Conservation (phyloP, 2,113 vertebrate genomes). For the Mixornis gularis region DNA sequence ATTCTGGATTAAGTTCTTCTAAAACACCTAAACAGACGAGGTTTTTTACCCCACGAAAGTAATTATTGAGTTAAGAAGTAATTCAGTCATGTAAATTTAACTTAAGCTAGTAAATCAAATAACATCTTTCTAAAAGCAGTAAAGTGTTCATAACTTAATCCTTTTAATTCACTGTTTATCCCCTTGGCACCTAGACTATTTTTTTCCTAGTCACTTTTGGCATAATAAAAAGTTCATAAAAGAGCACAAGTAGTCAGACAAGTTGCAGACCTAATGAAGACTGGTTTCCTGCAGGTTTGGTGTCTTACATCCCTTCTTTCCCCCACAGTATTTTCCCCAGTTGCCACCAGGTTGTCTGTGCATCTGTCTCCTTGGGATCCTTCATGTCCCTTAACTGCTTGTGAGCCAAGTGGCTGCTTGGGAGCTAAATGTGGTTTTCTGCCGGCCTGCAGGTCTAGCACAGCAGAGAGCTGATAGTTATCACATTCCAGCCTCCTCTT, state of each 20-base stretch:
- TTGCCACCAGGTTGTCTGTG: not conserved
- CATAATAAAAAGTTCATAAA: constrained; percentile 16
- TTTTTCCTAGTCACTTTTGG: constrained; percentile 43
- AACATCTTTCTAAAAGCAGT: constrained; percentile 50
- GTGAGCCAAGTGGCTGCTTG: not conserved
- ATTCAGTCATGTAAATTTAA: constrained; percentile 31
- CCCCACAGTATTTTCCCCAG: not conserved
- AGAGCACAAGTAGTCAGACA: not conserved
- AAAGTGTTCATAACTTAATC: constrained; percentile 47
- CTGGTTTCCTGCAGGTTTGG: not conserved
- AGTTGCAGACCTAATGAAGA: constrained; percentile 7
- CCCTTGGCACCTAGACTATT: constrained; percentile 42
- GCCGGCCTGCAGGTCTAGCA: not conserved
- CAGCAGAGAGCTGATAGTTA: not conserved
- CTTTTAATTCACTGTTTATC: constrained; percentile 58
- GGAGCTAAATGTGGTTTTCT: not conserved
- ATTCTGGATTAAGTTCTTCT: not conserved
- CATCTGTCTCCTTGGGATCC: not conserved
- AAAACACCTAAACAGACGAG: constrained; percentile 5
- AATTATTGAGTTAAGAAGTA: constrained; percentile 30
- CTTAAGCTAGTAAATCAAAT: constrained; percentile 49
- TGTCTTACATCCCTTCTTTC: not conserved
- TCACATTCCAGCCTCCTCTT: not conserved
- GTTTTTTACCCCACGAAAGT: not conserved
- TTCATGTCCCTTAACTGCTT: not conserved